Percentiles rank a stretch among this genome's conserved stretches.
Evolutionary conservation across 2,797 vertebrate species (phyloP).

Genomic region (Nyctalus aviator): DNA sequence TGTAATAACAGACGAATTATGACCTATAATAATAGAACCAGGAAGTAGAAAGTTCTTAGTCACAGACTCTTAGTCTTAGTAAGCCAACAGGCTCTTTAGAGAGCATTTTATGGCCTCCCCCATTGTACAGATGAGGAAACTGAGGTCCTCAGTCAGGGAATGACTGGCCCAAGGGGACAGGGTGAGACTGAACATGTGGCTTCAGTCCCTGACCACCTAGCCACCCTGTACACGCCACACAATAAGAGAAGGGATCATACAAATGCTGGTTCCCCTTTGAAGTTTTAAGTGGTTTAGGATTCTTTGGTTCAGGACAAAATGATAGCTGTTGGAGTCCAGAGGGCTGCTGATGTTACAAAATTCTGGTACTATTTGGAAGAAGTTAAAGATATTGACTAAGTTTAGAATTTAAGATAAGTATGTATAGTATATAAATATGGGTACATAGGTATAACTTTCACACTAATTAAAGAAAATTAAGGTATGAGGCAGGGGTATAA

Average conservation of each 20-base stretch:
- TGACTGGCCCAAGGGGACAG: neutral
- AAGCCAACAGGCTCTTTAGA: neutral
- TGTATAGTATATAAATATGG: neutral
- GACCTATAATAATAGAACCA: neutral
- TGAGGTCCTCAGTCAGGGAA: neutral
- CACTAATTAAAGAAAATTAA: neutral
- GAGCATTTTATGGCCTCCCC: neutral
- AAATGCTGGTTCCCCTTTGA: neutral
- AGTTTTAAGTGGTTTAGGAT: neutral
- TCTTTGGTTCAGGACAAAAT: neutral
- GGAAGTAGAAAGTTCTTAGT: neutral
- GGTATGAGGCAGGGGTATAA: neutral
- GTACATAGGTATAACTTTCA: neutral
- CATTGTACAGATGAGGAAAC: neutral
- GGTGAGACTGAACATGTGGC: neutral
- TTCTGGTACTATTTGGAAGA: neutral
- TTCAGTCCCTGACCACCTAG: neutral
- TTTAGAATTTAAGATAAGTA: conserved; percentile 5
- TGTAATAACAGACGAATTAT: neutral
- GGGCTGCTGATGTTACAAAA: neutral
- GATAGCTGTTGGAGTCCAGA: neutral
- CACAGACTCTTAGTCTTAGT: neutral
- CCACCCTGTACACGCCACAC: neutral
- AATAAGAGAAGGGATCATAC: neutral
- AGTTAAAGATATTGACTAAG: neutral